A percentile compares a stretch with the other conserved stretches of the same genome.
Conservation (phyloP, 2,797 vertebrate genomes). For the Tapirus indicus region DNA sequence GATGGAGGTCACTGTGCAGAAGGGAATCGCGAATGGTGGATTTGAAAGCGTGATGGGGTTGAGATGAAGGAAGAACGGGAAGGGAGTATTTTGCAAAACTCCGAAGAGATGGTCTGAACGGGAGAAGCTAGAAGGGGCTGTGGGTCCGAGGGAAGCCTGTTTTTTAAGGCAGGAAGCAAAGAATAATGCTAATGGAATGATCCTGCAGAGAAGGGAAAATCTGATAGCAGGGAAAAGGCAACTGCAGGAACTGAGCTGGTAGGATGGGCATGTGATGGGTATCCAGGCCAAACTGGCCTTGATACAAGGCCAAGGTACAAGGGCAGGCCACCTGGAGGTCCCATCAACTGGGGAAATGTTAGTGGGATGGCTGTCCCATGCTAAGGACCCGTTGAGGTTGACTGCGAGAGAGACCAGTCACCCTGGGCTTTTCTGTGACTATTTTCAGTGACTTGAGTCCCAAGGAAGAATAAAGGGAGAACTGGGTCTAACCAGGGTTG, state of each 20-base stretch:
- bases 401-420: background rate
- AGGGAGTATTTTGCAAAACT: background rate
- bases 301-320: rapidly evolving
- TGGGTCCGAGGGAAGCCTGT: background rate
- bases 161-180: background rate
- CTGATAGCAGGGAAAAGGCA: background rate
- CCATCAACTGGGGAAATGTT: rapidly evolving
- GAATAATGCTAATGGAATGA: too few species aligned
- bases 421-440: background rate
- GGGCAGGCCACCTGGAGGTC: too few species aligned
- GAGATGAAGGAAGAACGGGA: rapidly evolving
- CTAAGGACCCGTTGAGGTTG: background rate
- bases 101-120: background rate
- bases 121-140: background rate
- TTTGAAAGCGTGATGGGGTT: background rate
- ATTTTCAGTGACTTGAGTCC: background rate
- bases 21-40: rapidly evolving
- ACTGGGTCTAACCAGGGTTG: background rate
- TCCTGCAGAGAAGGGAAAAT: background rate
- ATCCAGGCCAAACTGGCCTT: background rate
- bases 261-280: background rate
- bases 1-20: background rate
- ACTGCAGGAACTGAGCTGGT: too few species aligned
- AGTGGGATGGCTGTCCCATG: rapidly evolving
- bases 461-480: background rate